Evolutionary conservation across 1,140 invertebrate species (phyloP), one percentile per base, ranked within the genome.

Genomic region (Megalopta genalis): DNA sequence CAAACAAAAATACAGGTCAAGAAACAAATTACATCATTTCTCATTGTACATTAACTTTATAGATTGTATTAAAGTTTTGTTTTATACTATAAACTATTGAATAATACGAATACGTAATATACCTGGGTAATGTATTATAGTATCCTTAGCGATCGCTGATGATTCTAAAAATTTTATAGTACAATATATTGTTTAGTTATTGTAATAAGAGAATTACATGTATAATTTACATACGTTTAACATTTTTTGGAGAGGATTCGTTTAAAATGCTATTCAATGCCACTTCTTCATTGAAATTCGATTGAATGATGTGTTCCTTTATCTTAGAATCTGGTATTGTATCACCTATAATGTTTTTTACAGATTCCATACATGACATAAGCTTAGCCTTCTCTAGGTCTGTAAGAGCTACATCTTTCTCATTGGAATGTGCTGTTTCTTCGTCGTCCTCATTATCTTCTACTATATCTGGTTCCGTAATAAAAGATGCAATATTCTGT

Each of bases 341-440:
- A 77, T 98, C 96, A 46, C 97, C 97, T 68, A 98, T 94, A 46
- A 98, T 94, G 89, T 96, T 95, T 76, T 96, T 94, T 21, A 98
- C 94, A 88, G 96, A 95, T 89, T 98, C 97, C 14, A 98, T 93
- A 88, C 97, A 98, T 1, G 96, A 97, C 85, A 96, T 95, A 7
- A 98, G 92, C 89, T 95, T 96, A 0, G 94, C 95, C 93, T 95
- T 94, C 65, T 97, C 96, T 2, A 95, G 82, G 67, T 96, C 96
- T 77, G 93, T 93, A 10, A 96, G 92, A 85, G 93, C 86, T 81
- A 92, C 91, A 87, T 93, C 91, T 89, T 94, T 85, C 88, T 90
- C 88, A 89, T 89, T 90, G 60, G 90, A 90, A 16, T 90, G 85
- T 39, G 89, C 82, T 49, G 64, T 7, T 32, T 92, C 91, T 39